A percentile compares a stretch with the other conserved stretches of the same genome.
phyloP scores from a whole-genome alignment of 2,113 vertebrate genomes.

The Dicerorhinus sumatrensis region DNA sequence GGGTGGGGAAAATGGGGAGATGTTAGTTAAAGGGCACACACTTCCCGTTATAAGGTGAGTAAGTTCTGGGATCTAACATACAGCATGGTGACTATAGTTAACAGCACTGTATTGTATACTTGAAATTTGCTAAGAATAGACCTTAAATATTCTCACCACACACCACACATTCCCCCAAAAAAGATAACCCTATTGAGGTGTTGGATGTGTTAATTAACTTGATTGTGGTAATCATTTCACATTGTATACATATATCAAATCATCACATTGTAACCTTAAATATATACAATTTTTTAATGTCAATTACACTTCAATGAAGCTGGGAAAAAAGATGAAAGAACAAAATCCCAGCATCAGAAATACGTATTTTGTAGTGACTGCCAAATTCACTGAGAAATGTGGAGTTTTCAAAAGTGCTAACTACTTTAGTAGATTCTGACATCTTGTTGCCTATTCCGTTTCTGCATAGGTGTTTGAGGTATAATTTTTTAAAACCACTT shows the following conservation, averaged over 20 bases:
- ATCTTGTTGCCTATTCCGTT: not conserved
- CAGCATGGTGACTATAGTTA: no score
- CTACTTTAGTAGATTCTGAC: not conserved
- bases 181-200: no score
- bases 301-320: not conserved
- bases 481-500: not conserved
- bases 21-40: no score
- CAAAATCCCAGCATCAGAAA: not conserved
- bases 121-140: not conserved
- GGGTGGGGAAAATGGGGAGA: no score
- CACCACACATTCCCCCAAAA: fast-evolving
- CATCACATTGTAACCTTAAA: no score
- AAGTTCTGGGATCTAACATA: no score
- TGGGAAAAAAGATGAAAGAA: not conserved
- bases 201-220: not conserved
- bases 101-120: no score
- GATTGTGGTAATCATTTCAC: no score
- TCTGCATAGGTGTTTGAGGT: not conserved
- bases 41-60: no score
- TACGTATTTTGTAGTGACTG: not conserved
- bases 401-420: not conserved
- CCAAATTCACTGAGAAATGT: not conserved
- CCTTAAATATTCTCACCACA: not conserved
- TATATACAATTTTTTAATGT: no score
- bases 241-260: no score